phyloP scores from a whole-genome alignment of 2,113 vertebrate genomes.

The Elephantulus edwardii region DNA sequence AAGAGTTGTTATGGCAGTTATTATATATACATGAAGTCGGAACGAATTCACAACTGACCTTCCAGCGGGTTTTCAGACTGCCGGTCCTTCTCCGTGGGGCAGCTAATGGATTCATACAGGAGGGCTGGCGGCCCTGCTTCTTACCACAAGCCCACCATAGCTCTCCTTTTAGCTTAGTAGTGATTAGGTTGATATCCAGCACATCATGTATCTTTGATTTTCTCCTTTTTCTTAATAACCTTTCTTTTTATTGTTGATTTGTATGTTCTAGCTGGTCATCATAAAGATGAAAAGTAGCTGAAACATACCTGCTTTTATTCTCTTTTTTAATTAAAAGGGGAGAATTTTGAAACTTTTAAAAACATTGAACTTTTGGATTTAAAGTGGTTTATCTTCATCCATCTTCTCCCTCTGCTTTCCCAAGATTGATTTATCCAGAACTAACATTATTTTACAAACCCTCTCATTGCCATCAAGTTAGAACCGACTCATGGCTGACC shows the following conservation, averaged over 20 bases:
- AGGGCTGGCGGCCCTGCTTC: too few relatives aligned
- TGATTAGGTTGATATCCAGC: not conserved
- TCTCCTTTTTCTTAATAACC: not conserved
- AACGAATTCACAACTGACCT: too few relatives aligned
- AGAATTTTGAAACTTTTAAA: slow-evolving; percentile 38
- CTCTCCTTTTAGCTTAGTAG: too few relatives aligned
- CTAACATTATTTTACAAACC: not conserved
- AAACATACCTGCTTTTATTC: slow-evolving; percentile 23
- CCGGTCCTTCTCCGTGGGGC: too few relatives aligned
- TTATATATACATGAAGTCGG: too few relatives aligned
- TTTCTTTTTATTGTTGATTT: slow-evolving; percentile 15
- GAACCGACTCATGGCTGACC: too few relatives aligned
- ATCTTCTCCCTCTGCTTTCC: slow-evolving; percentile 15
- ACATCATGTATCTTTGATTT: not conserved
- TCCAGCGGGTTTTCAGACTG: too few relatives aligned
- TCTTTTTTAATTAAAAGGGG: not conserved
- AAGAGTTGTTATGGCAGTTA: too few relatives aligned
- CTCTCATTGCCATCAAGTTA: too few relatives aligned
- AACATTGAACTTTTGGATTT: slow-evolving; percentile 43
- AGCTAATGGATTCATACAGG: too few relatives aligned
- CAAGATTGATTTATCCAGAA: not conserved
- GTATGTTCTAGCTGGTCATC: not conserved
- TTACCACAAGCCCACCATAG: too few relatives aligned
- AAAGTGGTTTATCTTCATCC: not conserved
- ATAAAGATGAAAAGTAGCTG: slow-evolving; percentile 26